phyloP scores from a whole-genome alignment of 2,113 vertebrate genomes.

The Callipepla squamata region DNA sequence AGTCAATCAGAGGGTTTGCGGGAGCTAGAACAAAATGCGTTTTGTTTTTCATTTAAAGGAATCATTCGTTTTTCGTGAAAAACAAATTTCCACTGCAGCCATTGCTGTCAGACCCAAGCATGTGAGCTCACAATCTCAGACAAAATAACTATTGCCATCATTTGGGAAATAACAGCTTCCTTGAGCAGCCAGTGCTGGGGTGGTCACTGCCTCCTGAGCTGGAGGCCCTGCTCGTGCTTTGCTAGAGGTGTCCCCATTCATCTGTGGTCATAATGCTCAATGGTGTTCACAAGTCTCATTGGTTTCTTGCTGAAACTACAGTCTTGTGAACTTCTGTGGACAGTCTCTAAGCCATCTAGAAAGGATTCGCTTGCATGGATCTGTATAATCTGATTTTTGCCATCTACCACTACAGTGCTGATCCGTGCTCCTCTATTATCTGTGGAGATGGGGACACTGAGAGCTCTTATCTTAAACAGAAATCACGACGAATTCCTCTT shows the following conservation, averaged over 20 bases:
- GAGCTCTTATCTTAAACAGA: not conserved
- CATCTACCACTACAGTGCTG: not conserved
- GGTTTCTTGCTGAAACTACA: not conserved
- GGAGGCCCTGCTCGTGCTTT: not conserved
- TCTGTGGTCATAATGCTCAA: not conserved
- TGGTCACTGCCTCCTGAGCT: not conserved
- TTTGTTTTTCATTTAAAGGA: not conserved
- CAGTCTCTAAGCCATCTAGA: constrained; percentile 11
- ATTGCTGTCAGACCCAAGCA: constrained; percentile 2
- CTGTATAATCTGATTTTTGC: constrained; percentile 42
- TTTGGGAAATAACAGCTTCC: constrained; percentile 22
- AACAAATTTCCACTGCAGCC: not conserved
- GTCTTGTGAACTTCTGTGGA: not conserved
- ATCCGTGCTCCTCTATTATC: not conserved
- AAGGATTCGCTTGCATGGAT: constrained; percentile 25
- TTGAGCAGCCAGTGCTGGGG: not conserved
- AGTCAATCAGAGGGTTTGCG: not conserved
- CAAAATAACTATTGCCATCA: constrained; percentile 40
- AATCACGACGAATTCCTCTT: not conserved
- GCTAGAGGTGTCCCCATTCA: not conserved
- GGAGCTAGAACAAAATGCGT: not conserved
- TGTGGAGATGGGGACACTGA: not conserved
- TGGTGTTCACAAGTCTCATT: not conserved
- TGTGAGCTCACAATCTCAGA: constrained; percentile 16
- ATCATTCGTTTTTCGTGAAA: constrained; percentile 26